Base-by-base conservation (phyloP, 1,140 invertebrate species). In the Drosophila watanabei region DNA sequence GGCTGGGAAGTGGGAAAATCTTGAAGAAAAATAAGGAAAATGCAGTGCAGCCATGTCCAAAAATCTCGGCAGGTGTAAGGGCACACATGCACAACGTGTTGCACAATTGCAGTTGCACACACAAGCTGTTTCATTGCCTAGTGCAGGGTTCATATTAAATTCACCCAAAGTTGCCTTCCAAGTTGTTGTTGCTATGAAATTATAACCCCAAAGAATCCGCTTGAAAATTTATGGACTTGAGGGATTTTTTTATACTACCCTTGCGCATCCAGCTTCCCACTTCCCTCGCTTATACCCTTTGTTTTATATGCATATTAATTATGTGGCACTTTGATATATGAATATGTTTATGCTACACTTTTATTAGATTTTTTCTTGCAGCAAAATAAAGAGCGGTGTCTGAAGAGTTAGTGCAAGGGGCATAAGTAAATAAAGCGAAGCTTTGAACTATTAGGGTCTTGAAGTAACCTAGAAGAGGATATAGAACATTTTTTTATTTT, bases 151-250 rank as follows among this genome's bases (percentile, higher is more conserved):
- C 70, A 86, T 80, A 75, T 85, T 77, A 75, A 69, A 68, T 72
- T 68, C 72, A 60, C 63, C 64, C 18, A 20, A 54, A 43, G 49
- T 35, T 28, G 9, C 18, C 52, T 32, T 59, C 58, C 43, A 59
- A 46, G 59, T 46, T 78, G 64, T 39, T 52, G 48, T 28, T 57
- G 35, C 39, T 62, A 35, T 33, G n/a, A 70, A 63, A 73, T 84
- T 69, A 81, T 84, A 88, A 71, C 81, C 69, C 62, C 48, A 33
- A 56, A 52, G 69, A 68, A 84, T 81, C 69, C 64, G 72, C 73
- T 70, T 43, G 61, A 70, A 57, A 88, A 88, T 88, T 89, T 88
- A 89, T 88, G 86, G 78, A 88, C 84, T 85, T 81, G 72, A 79
- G 84, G 73, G 73, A 88, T 70, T 87, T 61, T 61, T 76, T 71